Conservation (phyloP, 1,140 invertebrate species). For the Eumaeus atala region DNA sequence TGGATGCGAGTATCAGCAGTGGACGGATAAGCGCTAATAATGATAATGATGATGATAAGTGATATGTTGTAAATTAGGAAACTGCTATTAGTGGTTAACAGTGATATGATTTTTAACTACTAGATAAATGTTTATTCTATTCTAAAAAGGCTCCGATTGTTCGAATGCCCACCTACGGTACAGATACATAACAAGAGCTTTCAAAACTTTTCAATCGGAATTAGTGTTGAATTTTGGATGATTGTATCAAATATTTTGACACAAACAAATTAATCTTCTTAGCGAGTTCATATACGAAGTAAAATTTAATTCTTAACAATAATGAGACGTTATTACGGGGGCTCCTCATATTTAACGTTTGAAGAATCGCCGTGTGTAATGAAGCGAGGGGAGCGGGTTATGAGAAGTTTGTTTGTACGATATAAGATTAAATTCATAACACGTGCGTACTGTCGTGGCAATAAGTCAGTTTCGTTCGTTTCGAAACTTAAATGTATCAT, state of each 20-base stretch:
- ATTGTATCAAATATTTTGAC: conserved; percentile 9
- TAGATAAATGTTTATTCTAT: no score
- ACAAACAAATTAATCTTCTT: conserved; percentile 16
- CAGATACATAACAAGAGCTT: no score
- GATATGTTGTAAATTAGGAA: no score
- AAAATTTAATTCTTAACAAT: conserved; percentile 59
- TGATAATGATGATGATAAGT: no score
- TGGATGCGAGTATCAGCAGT: no score
- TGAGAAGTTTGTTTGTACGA: conserved; percentile 5
- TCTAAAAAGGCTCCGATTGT: no score
- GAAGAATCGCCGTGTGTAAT: conserved; percentile 58
- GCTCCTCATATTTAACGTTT: conserved; percentile 57
- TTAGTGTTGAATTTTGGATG: neutral
- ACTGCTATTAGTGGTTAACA: no score
- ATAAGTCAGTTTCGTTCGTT: no score
- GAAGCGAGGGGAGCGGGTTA: conserved; percentile 45
- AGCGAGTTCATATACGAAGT: conserved; percentile 12
- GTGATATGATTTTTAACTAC: no score
- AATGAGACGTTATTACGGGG: conserved; percentile 65
- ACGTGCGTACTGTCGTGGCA: neutral
- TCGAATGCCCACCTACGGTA: no score
- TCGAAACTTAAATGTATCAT: neutral
- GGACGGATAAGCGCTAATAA: no score
- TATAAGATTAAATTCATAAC: conserved; percentile 4
- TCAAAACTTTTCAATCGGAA: no score